These are phyloP conservation scores for Dasyprocta punctata DNA, from an alignment of 2,113 vertebrate species.

Conservation along the genomic window DNA sequence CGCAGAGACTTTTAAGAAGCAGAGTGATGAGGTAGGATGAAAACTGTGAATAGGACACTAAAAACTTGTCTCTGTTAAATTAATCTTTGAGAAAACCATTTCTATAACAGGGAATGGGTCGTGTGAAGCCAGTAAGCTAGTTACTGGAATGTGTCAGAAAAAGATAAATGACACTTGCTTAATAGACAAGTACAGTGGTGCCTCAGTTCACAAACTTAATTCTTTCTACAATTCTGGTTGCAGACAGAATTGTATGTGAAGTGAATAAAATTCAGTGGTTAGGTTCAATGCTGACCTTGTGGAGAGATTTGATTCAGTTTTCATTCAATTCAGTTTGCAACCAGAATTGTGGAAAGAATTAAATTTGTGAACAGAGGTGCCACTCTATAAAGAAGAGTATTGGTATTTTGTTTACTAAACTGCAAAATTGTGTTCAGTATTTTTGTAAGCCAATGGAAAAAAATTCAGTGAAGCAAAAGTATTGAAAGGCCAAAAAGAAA, in stretches of 20 bases:
- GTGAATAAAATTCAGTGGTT: neutral
- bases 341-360: neutral
- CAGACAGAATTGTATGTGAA: neutral
- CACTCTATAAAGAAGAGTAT: neutral
- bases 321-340: neutral
- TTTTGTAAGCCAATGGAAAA: neutral
- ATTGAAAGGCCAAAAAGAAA: neutral
- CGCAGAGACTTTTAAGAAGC: neutral
- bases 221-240: neutral
- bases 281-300: neutral
- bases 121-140: neutral
- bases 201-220: neutral
- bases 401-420: neutral
- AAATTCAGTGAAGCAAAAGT: neutral
- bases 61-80: neutral
- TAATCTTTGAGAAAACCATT: neutral
- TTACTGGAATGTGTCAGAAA: neutral
- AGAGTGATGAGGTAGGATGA: neutral
- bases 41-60: neutral
- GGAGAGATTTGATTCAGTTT: neutral
- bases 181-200: neutral
- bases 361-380: neutral
- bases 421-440: neutral
- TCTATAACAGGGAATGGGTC: neutral
- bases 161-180: neutral